Evolutionary conservation across 2,113 vertebrate species (phyloP).

Genomic region (Etheostoma spectabile): DNA sequence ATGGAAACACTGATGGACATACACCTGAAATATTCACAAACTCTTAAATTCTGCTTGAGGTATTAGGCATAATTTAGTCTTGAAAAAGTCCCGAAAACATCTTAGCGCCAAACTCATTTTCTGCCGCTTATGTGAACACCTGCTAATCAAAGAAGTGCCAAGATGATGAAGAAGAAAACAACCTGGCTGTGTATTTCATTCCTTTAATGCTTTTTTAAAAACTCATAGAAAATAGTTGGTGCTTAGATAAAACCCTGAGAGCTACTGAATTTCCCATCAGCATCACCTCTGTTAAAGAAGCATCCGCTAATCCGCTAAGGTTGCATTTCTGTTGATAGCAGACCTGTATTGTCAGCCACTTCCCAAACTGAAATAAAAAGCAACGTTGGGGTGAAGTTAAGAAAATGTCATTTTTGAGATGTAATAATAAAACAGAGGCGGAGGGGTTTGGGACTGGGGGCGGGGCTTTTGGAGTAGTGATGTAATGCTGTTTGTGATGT

Average conservation of each 20-base stretch:
- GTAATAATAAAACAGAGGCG: slow-evolving; percentile 23
- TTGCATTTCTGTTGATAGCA: neutral
- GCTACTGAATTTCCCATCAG: neutral
- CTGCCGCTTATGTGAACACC: slow-evolving; percentile 23
- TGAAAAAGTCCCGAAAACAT: neutral
- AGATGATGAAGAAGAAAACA: slow-evolving; percentile 1
- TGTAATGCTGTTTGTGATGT: slow-evolving; percentile 67
- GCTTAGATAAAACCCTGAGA: slow-evolving; percentile 1
- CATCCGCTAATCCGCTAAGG: neutral
- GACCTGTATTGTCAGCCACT: slow-evolving; percentile 1
- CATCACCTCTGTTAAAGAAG: neutral
- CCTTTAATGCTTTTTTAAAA: neutral
- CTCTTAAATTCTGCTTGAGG: neutral
- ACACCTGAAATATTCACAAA: neutral
- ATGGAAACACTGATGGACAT: neutral
- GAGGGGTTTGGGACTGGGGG: neutral
- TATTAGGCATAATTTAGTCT: neutral
- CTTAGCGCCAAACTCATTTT: slow-evolving; percentile 29
- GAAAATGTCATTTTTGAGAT: slow-evolving; percentile 78
- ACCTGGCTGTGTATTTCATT: neutral
- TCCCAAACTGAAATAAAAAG: slow-evolving; percentile 23
- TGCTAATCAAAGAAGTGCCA: neutral
- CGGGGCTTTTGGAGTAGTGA: slow-evolving; percentile 8
- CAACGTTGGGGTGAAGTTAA: slow-evolving; percentile 31
- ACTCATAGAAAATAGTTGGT: neutral